Evolutionary conservation across 2,888 invertebrate species (phyloP).

Genomic region (Bombylius discolor): DNA sequence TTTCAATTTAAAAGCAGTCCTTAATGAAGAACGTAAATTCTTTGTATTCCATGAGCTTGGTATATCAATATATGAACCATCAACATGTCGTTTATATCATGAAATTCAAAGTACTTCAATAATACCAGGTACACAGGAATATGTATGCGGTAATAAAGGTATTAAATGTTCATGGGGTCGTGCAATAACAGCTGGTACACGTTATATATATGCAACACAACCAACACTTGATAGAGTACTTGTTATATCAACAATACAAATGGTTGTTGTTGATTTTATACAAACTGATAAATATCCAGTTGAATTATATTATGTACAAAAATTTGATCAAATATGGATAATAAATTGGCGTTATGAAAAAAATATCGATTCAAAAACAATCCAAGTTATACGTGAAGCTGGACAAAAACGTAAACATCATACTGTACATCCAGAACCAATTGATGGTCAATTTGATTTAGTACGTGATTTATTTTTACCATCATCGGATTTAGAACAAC

Average conservation of each 20-base stretch:
- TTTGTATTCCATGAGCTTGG: constrained; percentile 66
- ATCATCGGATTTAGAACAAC: constrained; percentile 42
- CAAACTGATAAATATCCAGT: constrained; percentile 59
- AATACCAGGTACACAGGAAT: constrained; percentile 57
- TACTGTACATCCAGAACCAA: constrained; percentile 58
- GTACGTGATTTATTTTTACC: constrained; percentile 52
- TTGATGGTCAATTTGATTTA: constrained; percentile 62
- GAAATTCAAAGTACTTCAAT: constrained; percentile 56
- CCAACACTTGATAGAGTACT: constrained; percentile 55
- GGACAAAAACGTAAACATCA: constrained; percentile 58
- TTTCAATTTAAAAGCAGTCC: constrained; percentile 36
- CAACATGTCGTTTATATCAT: constrained; percentile 54
- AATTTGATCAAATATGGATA: constrained; percentile 63
- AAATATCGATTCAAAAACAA: constrained; percentile 11
- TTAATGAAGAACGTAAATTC: constrained; percentile 51
- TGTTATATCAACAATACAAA: constrained; percentile 56
- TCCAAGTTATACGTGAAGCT: constrained; percentile 55
- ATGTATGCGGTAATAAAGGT: constrained; percentile 56
- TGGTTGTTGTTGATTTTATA: constrained; percentile 58
- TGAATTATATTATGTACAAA: constrained; percentile 53
- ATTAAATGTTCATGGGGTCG: constrained; percentile 57
- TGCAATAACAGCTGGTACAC: constrained; percentile 55
- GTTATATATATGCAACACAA: constrained; percentile 60
- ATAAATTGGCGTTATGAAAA: constrained; percentile 39
- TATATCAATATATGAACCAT: constrained; percentile 58